Evolutionary conservation across 30 jellyfish, hydroid and myxozoan genomes (phyloP), one percentile per base, ranked within the genome.

Genomic region (Pseudorhiza aurosa): DNA sequence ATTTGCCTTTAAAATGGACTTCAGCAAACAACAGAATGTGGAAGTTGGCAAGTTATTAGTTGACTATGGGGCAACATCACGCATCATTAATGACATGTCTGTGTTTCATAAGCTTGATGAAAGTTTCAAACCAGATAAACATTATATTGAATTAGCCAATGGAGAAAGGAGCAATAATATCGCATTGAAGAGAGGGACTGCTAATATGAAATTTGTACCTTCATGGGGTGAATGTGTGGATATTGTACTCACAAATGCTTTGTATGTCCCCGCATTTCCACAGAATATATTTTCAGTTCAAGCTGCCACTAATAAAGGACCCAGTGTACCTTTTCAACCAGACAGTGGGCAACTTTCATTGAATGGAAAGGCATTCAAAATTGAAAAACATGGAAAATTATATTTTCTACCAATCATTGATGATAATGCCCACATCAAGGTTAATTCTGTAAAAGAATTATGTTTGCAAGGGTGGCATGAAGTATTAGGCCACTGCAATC

Each of bases 401-500:
- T 84, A 84, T 72, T 84, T 51, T 40, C 79, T 84, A 26, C 24
- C 29, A 32, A 55, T 57, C 28, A 17, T 15, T 53, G 59, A 76
- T 33, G 71, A 8, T 22, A 56, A 70, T 40, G n/a, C n/a, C n/a
- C n/a, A n/a, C n/a, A 12, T 19, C 21, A 44, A 60, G 21, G 8
- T 51, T 24, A 51, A 60, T 25, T 60, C 75, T 60, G 75, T 60
- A 58, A 58, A 77, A 72, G 59, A 43, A 17, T n/a, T 11, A 29
- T 31, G 73, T 4, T n/a, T n/a, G n/a, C n/a, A n/a, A n/a, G n/a
- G n/a, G n/a, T 77, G 94, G 94, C 95, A 87, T 88, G 57, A 25
- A 65, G 28, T 87, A 15, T 45, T 77, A 26, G 94, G 94, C 15
- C 96, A 86, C 36, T 56, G 90, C 30, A 86, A 86, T 22, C 12